Evolutionary conservation across 2,888 invertebrate species (phyloP), one percentile per base, ranked within the genome.

Genomic region (Atrina japonica): DNA sequence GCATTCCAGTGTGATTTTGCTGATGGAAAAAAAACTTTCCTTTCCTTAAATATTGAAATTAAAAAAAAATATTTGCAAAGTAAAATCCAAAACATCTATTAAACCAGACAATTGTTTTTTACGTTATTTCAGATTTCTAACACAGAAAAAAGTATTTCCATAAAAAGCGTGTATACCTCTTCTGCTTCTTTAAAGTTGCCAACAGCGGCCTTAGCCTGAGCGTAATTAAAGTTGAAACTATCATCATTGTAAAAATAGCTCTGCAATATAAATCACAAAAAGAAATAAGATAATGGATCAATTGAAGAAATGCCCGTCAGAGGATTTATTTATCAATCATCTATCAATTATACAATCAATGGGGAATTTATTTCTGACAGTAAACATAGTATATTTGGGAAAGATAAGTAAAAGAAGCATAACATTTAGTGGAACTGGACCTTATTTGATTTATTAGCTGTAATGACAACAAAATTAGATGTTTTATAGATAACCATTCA

Each of bases 141-240:
- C 43, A 43, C 16, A 43, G n/a, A 43, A 16, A 1, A n/a, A n/a
- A n/a, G n/a, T n/a, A n/a, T n/a, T n/a, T n/a, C n/a, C n/a, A n/a
- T n/a, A n/a, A 2, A 7, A 6, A 43, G 16, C 3, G 3, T 43
- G 61, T 69, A 61, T 66, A 91, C 90, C 82, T 98, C 98, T 89
- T 98, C 98, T 0, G 98, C 98, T 90, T 98, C 98, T 85, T 95
- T 95, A 91, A 95, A 99, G 86, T 96, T 96, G 0, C 97, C 97
- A 0, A 96, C 95, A 1, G 97, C 96, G 30, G 96, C 95, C 91
- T 98, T 97, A 0, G 98, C 90, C 79, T 92, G 92, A 3, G 95
- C 96, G 87, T 95, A 96, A 87, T 97, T 96, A 85, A 95, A 96
- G 90, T 96, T 96, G 91, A 96, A 96, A 0, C 93, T 94, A 82